phyloP scores from a whole-genome alignment of 2,888 invertebrate species.

The Balanococcus diminutus region DNA sequence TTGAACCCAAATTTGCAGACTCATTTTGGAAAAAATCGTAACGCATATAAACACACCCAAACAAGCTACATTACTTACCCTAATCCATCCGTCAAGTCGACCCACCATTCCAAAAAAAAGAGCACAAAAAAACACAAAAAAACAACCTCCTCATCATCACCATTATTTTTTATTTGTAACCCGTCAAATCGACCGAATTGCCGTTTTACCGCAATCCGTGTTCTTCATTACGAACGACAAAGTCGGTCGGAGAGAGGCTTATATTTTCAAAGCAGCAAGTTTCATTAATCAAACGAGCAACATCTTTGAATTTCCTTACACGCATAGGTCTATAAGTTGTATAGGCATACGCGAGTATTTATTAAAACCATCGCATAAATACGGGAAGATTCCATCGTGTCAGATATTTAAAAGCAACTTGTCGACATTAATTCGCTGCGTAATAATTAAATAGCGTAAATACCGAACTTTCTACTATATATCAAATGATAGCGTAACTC shows the following conservation, averaged over 20 bases:
- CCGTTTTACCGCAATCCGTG: neutral
- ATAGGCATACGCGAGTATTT: neutral
- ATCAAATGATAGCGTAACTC: neutral
- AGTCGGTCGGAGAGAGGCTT: neutral
- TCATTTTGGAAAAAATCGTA: too few species aligned
- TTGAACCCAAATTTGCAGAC: too few species aligned
- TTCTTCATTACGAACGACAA: neutral
- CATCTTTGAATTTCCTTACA: neutral
- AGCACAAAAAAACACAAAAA: neutral
- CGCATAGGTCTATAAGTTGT: neutral
- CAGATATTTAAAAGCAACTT: neutral
- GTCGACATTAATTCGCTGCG: constrained; percentile 3
- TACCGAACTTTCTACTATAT: neutral
- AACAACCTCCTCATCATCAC: neutral
- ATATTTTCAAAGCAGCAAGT: neutral
- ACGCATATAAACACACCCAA: too few species aligned
- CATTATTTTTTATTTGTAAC: neutral
- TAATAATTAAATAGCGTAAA: constrained; percentile 18
- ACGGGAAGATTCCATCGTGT: neutral
- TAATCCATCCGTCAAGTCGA: neutral
- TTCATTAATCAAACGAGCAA: constrained; percentile 28
- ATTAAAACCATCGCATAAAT: neutral
- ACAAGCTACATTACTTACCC: too few species aligned
- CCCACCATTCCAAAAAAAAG: too few species aligned
- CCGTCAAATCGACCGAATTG: neutral